Base-by-base conservation (phyloP, 2,113 vertebrate genomes). In the Rhynchomys soricoides region DNA sequence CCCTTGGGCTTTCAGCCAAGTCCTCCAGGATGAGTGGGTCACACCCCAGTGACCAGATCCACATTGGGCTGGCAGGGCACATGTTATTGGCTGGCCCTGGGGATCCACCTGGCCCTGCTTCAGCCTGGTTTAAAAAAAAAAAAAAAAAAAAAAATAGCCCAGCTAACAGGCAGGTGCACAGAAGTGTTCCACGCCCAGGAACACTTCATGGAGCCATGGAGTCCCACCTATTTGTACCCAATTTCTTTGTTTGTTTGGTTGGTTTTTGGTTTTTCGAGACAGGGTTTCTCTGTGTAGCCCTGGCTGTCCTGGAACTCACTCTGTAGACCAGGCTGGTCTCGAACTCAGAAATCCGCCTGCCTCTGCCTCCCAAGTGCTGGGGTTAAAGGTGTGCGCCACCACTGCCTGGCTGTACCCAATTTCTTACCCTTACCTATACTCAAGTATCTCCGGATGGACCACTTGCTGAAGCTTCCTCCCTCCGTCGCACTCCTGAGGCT, bases 41-140 rank as follows among this genome's bases (percentile, higher is more conserved):
- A 89, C 7, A 45, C 90, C 93, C 90, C 66, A 40, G 55, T 73
- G 86, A 78, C 73, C 89, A 19, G 43, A 73, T 24, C 75, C 66
- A 29, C 17, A 9, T 57, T 4, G 16, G 0, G 17, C 77, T 37
- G 82, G 57, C 12, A 57, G 48, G 52, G 43, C 40, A 29, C 0
- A 15, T 16, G 45, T 55, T 89, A 5, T 17, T 48, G 37, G n/a
- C 22, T 9, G 62, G 22, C 66, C 57, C 90, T 2, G 0, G 73
- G 87, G 43, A 70, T 34, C 37, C 57, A 45, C 50, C 89, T 64
- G 57, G 12, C n/a, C 50, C 37, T 24, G 4, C 21, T 19, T 66
- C 55, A 71, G 11, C 48, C 64, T 24, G 4, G 9, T 3, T 79
- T 22, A 40, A 43, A 73, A 73, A 73, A 74, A 73, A 31, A 40